phyloP scores from a whole-genome alignment of 2,888 invertebrate species.

The Drosophila merina region DNA sequence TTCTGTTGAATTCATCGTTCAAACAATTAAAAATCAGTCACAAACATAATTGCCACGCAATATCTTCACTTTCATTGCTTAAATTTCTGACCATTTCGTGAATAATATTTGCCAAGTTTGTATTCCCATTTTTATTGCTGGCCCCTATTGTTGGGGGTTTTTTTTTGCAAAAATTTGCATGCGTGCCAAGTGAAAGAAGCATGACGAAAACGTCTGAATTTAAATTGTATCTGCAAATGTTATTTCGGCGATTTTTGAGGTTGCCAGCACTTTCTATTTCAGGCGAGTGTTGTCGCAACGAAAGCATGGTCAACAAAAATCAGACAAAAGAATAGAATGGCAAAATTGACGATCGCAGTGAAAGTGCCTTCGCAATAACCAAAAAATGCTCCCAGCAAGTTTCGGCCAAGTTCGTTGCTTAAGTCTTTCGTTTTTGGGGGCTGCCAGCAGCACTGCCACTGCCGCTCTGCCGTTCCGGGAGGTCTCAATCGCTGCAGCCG shows the following conservation, averaged over 20 bases:
- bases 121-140: slow-evolving; percentile 12
- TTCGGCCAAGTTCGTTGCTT: slow-evolving; percentile 55
- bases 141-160: background rate
- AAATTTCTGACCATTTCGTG: slow-evolving; percentile 15
- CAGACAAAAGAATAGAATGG: slow-evolving; percentile 72
- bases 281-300: slow-evolving; percentile 29
- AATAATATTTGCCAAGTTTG: slow-evolving; percentile 41
- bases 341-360: slow-evolving; percentile 52
- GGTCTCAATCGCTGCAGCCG: slow-evolving; percentile 48
- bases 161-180: slow-evolving; percentile 46
- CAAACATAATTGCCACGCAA: slow-evolving; percentile 49
- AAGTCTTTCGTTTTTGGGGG: slow-evolving; percentile 58
- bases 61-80: slow-evolving; percentile 48
- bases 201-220: slow-evolving; percentile 41
- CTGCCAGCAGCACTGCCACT: slow-evolving; percentile 24
- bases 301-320: background rate
- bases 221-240: slow-evolving; percentile 39
- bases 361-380: slow-evolving; percentile 53
- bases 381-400: slow-evolving; percentile 17
- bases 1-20: slow-evolving; percentile 27
- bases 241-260: background rate
- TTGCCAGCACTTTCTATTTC: slow-evolving; percentile 67
- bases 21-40: slow-evolving; percentile 36
- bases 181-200: slow-evolving; percentile 57
- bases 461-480: slow-evolving; percentile 39